Evolutionary conservation across 2,888 invertebrate species (phyloP), one percentile per base, ranked within the genome.

Genomic region (Caenorhabditis sp.): DNA sequence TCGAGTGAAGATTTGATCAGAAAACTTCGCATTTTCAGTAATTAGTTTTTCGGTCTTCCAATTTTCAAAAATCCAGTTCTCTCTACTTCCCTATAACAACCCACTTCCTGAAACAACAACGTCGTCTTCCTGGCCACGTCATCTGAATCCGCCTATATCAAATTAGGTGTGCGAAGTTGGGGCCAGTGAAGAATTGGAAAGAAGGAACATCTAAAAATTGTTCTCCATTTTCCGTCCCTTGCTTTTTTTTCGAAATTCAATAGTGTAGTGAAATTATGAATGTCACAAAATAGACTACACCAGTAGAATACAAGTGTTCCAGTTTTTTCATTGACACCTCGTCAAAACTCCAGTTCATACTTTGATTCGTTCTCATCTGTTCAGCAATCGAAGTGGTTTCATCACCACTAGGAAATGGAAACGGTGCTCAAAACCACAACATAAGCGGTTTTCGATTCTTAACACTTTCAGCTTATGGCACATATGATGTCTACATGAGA

Each of bases 401-500:
- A 47, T 47, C 47, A 47, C 12, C n/a, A 47, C 8, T 47, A 19
- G n/a, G 47, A n/a, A 47, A 19, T 14, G 16, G n/a, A 14, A 44
- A n/a, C 10, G 12, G 16, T n/a, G n/a, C n/a, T n/a, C n/a, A 44
- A 44, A 44, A 44, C 7, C 51, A 22, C 51, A 19, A n/a, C n/a
- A n/a, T 54, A 54, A 54, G 26, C 54, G 54, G 22, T 54, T 22
- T 38, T 10, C 31, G 38, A 54, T 26, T 54, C 26, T 54, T 54
- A 24, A 26, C 12, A 24, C 54, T 24, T 26, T 14, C 54, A 26
- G 54, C 14, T 54, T 54, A 54, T 54, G 19, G 14, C 22, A 58
- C 58, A 58, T 28, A 31, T 58, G 58, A 58, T 58, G 58, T 58
- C 58, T 58, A 58, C 31, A 58, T 58, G 58, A 31, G 31, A 58